Conservation (phyloP, 1,140 invertebrate genomes). For the Caenorhabditis brenneri region DNA sequence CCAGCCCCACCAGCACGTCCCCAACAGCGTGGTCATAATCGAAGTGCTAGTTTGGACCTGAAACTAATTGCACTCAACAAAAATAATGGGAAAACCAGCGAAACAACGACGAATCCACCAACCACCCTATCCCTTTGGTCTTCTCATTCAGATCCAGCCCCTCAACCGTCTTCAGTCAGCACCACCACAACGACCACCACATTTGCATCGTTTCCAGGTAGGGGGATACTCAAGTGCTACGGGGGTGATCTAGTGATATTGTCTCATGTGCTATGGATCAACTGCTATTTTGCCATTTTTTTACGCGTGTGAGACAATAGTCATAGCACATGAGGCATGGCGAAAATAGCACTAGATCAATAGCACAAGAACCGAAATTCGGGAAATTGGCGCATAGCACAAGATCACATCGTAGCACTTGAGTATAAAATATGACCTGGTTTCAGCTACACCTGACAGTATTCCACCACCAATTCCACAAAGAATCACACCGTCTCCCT, state of each 20-base stretch:
- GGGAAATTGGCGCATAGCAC: no score
- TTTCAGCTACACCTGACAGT: slow-evolving; percentile 39
- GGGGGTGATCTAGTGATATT: no score
- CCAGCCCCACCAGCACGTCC: slow-evolving; percentile 58
- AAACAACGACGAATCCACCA: neutral
- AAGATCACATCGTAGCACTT: no score
- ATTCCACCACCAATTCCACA: slow-evolving; percentile 49
- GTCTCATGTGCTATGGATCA: no score
- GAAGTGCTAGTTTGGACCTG: slow-evolving; percentile 58
- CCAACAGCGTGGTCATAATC: slow-evolving; percentile 50
- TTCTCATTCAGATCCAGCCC: neutral
- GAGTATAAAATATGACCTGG: neutral
- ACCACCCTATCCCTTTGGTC: slow-evolving; percentile 13
- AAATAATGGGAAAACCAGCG: neutral
- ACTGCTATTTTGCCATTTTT: no score
- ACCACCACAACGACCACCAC: neutral
- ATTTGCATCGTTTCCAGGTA: neutral
- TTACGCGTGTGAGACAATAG: no score
- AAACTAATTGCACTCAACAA: slow-evolving; percentile 36
- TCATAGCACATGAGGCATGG: no score
- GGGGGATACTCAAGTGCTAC: no score
- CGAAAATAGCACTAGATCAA: no score
- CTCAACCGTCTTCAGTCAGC: neutral
- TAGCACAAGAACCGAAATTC: no score
- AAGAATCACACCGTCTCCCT: slow-evolving; percentile 32